Conservation (phyloP, 2,113 vertebrate genomes). For the Microcebus murinus region DNA sequence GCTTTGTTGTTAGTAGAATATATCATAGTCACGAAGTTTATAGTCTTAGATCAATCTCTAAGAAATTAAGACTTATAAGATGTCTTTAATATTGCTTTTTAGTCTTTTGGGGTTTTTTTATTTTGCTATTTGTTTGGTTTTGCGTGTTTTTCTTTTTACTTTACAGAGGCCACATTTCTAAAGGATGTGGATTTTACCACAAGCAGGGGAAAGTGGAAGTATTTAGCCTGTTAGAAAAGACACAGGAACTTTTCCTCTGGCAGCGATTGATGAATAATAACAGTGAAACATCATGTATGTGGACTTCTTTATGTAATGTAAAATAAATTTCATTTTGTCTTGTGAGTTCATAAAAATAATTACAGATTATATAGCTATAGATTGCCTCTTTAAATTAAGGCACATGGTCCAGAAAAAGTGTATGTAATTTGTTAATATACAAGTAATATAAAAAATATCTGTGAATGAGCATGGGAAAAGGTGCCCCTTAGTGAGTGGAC, state of each 20-base stretch:
- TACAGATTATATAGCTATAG: background rate
- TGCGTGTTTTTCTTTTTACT: background rate
- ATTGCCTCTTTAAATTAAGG: background rate
- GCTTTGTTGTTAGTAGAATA: background rate
- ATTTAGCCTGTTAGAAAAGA: background rate
- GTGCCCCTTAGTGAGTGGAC: background rate
- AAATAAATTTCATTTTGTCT: background rate
- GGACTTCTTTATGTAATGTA: background rate
- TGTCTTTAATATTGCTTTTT: background rate
- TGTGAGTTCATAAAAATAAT: background rate
- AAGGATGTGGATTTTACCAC: background rate
- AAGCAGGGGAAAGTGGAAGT: background rate
- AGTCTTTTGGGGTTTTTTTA: background rate
- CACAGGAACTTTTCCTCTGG: background rate
- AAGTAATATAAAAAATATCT: background rate
- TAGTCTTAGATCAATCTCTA: background rate
- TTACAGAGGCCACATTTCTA: background rate
- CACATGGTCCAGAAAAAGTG: background rate
- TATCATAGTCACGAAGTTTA: background rate
- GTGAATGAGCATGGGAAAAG: background rate
- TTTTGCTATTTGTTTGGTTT: background rate
- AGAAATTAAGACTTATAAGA: background rate
- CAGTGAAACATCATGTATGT: background rate
- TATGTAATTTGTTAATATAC: background rate
- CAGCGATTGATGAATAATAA: background rate